Evolutionary conservation across 2,113 vertebrate species (phyloP).

Genomic region (Puffinus mauretanicus): DNA sequence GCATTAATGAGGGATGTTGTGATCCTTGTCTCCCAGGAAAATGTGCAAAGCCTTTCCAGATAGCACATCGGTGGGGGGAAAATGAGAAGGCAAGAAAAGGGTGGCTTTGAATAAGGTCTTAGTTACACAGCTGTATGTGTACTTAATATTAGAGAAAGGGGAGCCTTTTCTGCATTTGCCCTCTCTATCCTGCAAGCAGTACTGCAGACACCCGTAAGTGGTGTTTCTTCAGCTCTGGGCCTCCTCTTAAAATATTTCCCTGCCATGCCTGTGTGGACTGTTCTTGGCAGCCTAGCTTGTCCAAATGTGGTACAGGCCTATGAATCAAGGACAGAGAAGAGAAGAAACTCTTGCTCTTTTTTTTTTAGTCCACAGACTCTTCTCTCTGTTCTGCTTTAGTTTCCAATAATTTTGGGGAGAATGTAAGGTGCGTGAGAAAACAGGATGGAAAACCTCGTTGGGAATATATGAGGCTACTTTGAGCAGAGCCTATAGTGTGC

Average conservation of each 20-base stretch:
- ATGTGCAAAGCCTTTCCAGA: background rate
- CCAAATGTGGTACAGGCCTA: background rate
- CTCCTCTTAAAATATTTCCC: background rate
- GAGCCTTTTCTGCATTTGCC: background rate
- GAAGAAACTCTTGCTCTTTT: background rate
- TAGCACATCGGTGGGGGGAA: background rate
- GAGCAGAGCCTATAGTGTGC: background rate
- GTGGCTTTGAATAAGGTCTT: background rate
- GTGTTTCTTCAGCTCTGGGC: background rate
- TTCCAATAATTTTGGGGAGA: background rate
- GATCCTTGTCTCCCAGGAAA: background rate
- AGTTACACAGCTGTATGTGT: background rate
- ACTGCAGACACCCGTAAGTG: background rate
- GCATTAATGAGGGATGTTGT: background rate
- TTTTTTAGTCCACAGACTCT: fast-evolving
- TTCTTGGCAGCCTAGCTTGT: background rate
- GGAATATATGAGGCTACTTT: background rate
- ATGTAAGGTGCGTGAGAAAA: background rate
- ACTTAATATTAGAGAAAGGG: background rate
- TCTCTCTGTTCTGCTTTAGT: background rate
- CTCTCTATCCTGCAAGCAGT: background rate
- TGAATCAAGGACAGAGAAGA: background rate
- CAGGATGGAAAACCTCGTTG: background rate
- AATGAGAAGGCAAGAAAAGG: background rate
- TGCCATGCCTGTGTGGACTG: fast-evolving